These are phyloP conservation scores for Ametastegia equiseti DNA, from an alignment of 2,888 invertebrate genomes.

Conservation along the genomic window DNA sequence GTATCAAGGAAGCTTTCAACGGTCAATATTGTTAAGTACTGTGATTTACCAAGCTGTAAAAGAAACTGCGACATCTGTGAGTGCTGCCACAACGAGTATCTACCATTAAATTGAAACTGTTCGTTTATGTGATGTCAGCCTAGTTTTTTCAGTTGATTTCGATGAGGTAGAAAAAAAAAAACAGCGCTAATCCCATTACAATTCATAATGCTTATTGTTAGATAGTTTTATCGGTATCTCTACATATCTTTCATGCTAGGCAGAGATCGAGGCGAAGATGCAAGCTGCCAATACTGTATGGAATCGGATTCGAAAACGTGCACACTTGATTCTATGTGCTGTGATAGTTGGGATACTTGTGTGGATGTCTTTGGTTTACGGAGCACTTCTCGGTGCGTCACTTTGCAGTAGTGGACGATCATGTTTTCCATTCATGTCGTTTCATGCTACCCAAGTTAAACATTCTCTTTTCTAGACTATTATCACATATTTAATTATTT, in stretches of 20 bases:
- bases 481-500: not conserved
- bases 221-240: not conserved
- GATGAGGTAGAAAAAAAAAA: not conserved
- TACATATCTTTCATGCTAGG: not conserved
- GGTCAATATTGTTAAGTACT: not conserved
- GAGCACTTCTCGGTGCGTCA: constrained; percentile 62
- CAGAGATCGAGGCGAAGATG: constrained; percentile 19
- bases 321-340: constrained; percentile 52
- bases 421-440: constrained; percentile 53
- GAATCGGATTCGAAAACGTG: constrained; percentile 35
- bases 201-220: too few species aligned
- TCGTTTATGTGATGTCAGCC: not conserved
- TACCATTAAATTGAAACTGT: not conserved
- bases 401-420: constrained; percentile 59
- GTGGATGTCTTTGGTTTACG: constrained; percentile 59
- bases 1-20: constrained; percentile 1
- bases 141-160: not conserved
- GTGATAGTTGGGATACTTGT: constrained; percentile 59
- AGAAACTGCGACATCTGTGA: not conserved
- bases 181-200: not conserved
- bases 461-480: constrained; percentile 34
- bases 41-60: not conserved
- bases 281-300: constrained; percentile 38
- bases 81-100: not conserved
- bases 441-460: constrained; percentile 32